A percentile compares a stretch with the other conserved stretches of the same genome.
phyloP scores from a whole-genome alignment of 2,113 vertebrate genomes.

The Danionella cerebrum region DNA sequence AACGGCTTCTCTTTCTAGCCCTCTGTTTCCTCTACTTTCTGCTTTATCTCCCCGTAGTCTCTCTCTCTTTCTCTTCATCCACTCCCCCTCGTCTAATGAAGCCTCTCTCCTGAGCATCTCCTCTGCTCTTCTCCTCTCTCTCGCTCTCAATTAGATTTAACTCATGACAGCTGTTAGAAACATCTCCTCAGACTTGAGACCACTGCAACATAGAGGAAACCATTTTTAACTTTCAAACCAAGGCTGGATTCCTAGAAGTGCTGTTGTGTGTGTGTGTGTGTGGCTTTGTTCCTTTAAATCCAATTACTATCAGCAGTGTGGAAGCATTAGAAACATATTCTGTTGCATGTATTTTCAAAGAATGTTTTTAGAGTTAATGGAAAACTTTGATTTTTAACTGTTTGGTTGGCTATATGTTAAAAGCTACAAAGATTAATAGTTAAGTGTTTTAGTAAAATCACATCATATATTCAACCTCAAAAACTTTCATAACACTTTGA shows the following conservation, averaged over 20 bases:
- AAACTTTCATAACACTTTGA: too few species aligned
- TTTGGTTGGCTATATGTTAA: too few species aligned
- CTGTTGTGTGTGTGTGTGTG: not conserved
- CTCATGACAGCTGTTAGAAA: constrained; percentile 23
- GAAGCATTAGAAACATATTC: too few species aligned
- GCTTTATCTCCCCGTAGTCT: not conserved
- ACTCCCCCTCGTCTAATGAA: not conserved
- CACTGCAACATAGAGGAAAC: constrained; percentile 8
- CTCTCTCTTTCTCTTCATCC: not conserved
- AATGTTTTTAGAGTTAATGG: too few species aligned
- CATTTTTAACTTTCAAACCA: constrained; percentile 11
- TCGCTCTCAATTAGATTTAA: constrained; percentile 12
- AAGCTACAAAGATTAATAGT: too few species aligned
- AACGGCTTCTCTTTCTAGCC: not conserved
- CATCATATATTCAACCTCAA: too few species aligned
- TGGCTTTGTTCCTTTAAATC: not conserved
- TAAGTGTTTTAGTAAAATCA: too few species aligned
- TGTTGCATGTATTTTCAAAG: too few species aligned
- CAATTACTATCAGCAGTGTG: too few species aligned
- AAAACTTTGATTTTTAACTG: too few species aligned
- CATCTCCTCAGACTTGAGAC: constrained; percentile 14
- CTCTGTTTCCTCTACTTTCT: not conserved
- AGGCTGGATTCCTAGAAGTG: not conserved
- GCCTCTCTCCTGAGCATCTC: not conserved
- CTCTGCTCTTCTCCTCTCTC: not conserved